A percentile compares a stretch with the other conserved stretches of the same genome.
These are phyloP conservation scores for Siphamia tubifer DNA, from an alignment of 2,113 vertebrate species.

Conservation along the genomic window DNA sequence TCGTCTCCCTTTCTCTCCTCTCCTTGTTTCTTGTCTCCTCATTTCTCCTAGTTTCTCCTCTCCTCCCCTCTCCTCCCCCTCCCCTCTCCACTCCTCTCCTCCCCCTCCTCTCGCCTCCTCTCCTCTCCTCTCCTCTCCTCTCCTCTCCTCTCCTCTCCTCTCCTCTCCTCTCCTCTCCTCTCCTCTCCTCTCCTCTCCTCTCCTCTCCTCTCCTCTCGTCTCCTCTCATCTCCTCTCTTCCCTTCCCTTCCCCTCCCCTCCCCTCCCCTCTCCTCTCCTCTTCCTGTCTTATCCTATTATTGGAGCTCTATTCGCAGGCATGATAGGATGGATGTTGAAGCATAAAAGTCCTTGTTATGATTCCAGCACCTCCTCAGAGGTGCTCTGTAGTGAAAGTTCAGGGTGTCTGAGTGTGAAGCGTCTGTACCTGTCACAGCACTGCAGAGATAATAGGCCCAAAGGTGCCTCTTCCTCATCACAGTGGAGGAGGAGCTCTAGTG, in stretches of 20 bases:
- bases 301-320: slow-evolving; percentile 11
- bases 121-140: too few species aligned
- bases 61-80: too few species aligned
- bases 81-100: too few species aligned
- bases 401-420: slow-evolving; percentile 47
- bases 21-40: too few species aligned
- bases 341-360: slow-evolving; percentile 70
- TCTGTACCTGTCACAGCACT: slow-evolving; percentile 59
- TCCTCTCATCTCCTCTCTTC: background rate
- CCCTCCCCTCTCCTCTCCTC: background rate
- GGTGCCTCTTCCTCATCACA: slow-evolving; percentile 56
- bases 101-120: too few species aligned
- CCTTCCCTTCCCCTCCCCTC: too few species aligned
- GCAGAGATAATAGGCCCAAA: slow-evolving; percentile 68
- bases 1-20: too few species aligned
- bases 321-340: slow-evolving; percentile 43
- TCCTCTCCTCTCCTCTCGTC: too few species aligned
- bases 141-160: too few species aligned
- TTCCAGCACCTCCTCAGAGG: slow-evolving; percentile 51
- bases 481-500: slow-evolving; percentile 48
- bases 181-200: too few species aligned
- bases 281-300: slow-evolving; percentile 28
- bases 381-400: slow-evolving; percentile 65
- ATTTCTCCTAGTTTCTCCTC: too few species aligned
- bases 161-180: too few species aligned